Conservation (phyloP, 1,140 invertebrate species). For the Megalopta genalis region DNA sequence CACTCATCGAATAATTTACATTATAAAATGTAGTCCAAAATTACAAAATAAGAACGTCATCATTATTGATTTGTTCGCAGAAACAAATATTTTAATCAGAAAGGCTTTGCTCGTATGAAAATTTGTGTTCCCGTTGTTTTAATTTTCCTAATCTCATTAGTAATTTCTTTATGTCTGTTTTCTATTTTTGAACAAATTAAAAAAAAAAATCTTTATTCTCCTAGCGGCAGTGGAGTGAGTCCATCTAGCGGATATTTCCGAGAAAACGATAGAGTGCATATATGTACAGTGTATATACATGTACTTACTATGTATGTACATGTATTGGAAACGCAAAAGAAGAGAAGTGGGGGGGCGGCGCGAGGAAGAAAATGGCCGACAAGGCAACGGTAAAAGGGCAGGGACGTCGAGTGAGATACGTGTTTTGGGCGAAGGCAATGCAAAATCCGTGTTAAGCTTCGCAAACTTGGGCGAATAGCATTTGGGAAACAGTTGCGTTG, state of each 20-base stretch:
- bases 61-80: too few relatives aligned
- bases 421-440: conserved; percentile 58
- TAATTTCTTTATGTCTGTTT: not conserved
- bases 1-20: not conserved
- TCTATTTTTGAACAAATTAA: not conserved
- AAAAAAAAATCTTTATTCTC: conserved; percentile 12
- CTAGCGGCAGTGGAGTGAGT: conserved; percentile 8
- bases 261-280: not conserved
- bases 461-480: conserved; percentile 34
- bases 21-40: not conserved
- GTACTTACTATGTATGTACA: conserved; percentile 11
- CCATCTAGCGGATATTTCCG: conserved; percentile 29
- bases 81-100: not conserved
- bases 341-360: conserved; percentile 68
- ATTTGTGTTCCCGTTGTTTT: not conserved
- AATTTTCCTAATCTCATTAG: not conserved
- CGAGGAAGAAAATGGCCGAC: conserved; percentile 79
- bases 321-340: conserved; percentile 20
- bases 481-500: conserved; percentile 26
- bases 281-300: not conserved
- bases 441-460: conserved; percentile 63
- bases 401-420: conserved; percentile 75
- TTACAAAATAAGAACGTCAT: too few relatives aligned
- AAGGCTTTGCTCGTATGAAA: not conserved
- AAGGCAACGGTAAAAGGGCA: conserved; percentile 78